phyloP scores from a whole-genome alignment of 2,888 invertebrate genomes.

The Eupithecia pulchellata region DNA sequence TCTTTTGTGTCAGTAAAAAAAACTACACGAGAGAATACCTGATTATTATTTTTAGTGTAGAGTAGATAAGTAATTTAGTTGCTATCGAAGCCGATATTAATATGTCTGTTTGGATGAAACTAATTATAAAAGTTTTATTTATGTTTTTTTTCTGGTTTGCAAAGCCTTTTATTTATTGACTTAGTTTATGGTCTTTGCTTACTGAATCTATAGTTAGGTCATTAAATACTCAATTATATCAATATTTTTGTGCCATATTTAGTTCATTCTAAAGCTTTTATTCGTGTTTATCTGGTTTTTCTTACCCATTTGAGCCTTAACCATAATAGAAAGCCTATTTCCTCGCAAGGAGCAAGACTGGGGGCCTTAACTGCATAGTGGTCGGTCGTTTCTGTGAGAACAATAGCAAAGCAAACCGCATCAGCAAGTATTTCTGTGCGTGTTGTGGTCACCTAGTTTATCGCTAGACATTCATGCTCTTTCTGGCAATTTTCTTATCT shows the following conservation, averaged over 20 bases:
- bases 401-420: constrained; percentile 62
- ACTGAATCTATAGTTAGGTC: no score
- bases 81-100: not conserved
- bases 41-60: not conserved
- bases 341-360: constrained; percentile 17
- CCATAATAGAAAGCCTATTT: not conserved
- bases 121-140: not conserved
- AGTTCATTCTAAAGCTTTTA: not conserved
- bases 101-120: not conserved
- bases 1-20: not conserved
- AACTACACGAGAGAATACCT: not conserved
- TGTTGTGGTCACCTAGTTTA: constrained; percentile 51
- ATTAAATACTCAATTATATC: no score
- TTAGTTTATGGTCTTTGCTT: not conserved
- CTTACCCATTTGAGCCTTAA: not conserved
- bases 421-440: constrained; percentile 52
- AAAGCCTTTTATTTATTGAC: not conserved
- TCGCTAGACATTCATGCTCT: constrained; percentile 13
- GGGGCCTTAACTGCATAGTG: constrained; percentile 23
- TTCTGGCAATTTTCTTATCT: not conserved
- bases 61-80: no score
- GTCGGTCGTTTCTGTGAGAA: constrained; percentile 47
- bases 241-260: no score
- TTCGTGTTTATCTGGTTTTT: not conserved
- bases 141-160: not conserved